Conservation (phyloP, 2,888 invertebrate genomes). For the Acleris laterana region DNA sequence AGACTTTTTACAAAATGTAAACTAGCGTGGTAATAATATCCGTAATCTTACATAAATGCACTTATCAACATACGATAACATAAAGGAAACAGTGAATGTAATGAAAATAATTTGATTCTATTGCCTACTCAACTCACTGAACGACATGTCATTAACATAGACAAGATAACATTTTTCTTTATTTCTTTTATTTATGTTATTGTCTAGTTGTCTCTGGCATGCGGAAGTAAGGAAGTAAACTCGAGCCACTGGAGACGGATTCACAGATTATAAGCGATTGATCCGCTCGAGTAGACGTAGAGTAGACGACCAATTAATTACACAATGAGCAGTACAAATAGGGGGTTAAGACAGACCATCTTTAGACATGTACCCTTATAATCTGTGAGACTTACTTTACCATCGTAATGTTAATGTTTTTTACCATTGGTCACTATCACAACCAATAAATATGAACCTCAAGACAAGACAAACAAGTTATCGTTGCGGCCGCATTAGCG, state of each 20-base stretch:
- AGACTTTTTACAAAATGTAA: slow-evolving; percentile 36
- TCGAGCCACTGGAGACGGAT: background rate
- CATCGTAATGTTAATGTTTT: too few species aligned
- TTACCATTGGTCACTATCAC: too few species aligned
- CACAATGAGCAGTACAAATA: too few species aligned
- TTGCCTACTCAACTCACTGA: slow-evolving; percentile 45
- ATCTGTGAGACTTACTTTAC: too few species aligned
- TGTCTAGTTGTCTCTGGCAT: slow-evolving; percentile 15
- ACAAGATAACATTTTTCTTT: slow-evolving; percentile 17
- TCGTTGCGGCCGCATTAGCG: too few species aligned
- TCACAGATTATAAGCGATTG: too few species aligned
- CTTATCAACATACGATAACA: slow-evolving; percentile 54
- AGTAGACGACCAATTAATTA: too few species aligned
- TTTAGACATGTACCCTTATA: too few species aligned
- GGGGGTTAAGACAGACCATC: too few species aligned
- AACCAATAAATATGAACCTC: too few species aligned
- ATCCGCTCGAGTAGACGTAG: too few species aligned
- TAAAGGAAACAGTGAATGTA: slow-evolving; percentile 42
- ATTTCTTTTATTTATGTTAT: slow-evolving; percentile 9
- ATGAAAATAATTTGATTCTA: slow-evolving; percentile 51
- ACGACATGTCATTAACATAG: slow-evolving; percentile 42
- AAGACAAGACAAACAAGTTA: too few species aligned
- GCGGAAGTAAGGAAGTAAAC: background rate
- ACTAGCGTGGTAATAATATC: slow-evolving; percentile 44
- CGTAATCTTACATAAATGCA: slow-evolving; percentile 57